These are phyloP conservation scores for Microtus oregoni DNA, from an alignment of 2,113 vertebrate species.

Conservation along the genomic window DNA sequence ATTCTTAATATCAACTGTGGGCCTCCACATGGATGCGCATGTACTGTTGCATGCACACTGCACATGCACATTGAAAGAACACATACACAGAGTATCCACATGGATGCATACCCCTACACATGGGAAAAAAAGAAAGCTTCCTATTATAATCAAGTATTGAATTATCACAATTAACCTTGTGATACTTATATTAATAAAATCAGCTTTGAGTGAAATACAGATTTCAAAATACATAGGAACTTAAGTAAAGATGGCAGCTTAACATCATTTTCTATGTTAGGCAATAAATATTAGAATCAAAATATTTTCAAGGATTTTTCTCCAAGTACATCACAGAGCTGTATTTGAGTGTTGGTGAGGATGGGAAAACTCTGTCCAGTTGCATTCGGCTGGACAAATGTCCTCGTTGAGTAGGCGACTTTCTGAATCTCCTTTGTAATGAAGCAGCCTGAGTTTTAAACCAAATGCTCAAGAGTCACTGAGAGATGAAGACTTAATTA, in stretches of 20 bases:
- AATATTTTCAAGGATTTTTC: constrained; percentile 46
- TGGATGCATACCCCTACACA: no score
- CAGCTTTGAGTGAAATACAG: constrained; percentile 41
- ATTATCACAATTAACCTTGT: constrained; percentile 38
- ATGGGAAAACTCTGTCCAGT: constrained; percentile 41
- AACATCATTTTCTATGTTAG: neutral
- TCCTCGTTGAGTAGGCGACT: constrained; percentile 58
- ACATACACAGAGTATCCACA: neutral
- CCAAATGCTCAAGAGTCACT: neutral
- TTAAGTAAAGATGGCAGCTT: neutral
- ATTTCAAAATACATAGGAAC: constrained; percentile 39
- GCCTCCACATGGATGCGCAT: neutral
- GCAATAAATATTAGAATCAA: constrained; percentile 18
- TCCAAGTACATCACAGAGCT: constrained; percentile 50
- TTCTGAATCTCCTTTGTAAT: constrained; percentile 62
- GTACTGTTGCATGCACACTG: neutral
- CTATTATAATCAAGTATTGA: neutral
- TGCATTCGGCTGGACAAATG: neutral
- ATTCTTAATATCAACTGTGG: neutral
- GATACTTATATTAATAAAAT: constrained; percentile 11
- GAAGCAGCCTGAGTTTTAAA: constrained; percentile 32
- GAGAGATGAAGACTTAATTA: constrained; percentile 49
- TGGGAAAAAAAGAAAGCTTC: neutral
- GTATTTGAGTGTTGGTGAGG: constrained; percentile 44
- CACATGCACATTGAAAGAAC: neutral